phyloP scores from a whole-genome alignment of 2,797 vertebrate genomes.

The Clarias fuscus region DNA sequence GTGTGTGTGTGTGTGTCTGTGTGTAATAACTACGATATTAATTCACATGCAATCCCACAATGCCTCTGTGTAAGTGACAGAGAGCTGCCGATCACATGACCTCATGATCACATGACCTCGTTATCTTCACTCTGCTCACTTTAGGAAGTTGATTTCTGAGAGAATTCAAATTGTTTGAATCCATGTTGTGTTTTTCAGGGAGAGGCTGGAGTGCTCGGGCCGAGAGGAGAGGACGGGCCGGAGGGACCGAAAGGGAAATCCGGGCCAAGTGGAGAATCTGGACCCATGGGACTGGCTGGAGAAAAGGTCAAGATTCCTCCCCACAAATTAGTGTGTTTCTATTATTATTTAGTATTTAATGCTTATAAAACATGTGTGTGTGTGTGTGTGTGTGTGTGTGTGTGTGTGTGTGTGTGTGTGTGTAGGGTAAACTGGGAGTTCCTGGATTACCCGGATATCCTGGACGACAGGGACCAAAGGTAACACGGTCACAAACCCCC shows the following conservation, averaged over 20 bases:
- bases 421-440: slow-evolving; percentile 95
- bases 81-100: neutral
- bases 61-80: neutral
- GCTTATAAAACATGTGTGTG: neutral
- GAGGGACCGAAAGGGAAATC: slow-evolving; percentile 96
- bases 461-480: slow-evolving; percentile 96
- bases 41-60: neutral
- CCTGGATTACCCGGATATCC: slow-evolving; percentile 96
- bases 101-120: neutral
- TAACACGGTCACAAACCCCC: slow-evolving; percentile 53
- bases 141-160: neutral
- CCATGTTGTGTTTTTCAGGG: slow-evolving; percentile 63
- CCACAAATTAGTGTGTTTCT: neutral
- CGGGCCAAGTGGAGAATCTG: slow-evolving; percentile 87
- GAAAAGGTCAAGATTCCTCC: slow-evolving; percentile 82
- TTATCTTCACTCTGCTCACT: neutral
- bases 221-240: slow-evolving; percentile 94
- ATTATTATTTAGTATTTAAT: neutral
- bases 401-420: slow-evolving; percentile 50
- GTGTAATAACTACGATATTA: neutral
- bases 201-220: slow-evolving; percentile 72
- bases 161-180: neutral
- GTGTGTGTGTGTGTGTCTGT: too few relatives aligned
- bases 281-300: slow-evolving; percentile 86
- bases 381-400: slow-evolving; percentile 27